Evolutionary conservation across 2,797 vertebrate genomes (phyloP).

Genomic region (Chrysocyon brachyurus): DNA sequence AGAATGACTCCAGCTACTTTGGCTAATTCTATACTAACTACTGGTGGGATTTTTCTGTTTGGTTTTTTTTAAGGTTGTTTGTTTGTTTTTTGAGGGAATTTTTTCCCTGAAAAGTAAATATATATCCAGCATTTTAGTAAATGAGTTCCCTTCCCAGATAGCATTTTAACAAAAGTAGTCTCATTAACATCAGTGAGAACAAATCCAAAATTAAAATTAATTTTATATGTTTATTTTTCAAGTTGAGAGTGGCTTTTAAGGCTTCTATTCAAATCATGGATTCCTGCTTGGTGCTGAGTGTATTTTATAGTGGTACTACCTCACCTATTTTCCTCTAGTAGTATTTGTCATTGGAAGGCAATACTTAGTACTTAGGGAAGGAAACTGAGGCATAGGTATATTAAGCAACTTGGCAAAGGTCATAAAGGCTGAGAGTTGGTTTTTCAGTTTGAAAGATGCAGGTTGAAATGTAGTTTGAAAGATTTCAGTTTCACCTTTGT

Average conservation of each 20-base stretch:
- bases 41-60: neutral
- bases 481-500: neutral
- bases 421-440: neutral
- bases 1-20: neutral
- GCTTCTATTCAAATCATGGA: neutral
- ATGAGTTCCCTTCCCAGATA: too few relatives aligned
- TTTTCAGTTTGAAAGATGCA: neutral
- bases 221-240: neutral
- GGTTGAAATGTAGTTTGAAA: too few relatives aligned
- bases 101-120: neutral
- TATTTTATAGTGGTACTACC: neutral
- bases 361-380: neutral
- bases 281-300: neutral
- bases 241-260: neutral
- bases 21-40: neutral
- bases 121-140: neutral
- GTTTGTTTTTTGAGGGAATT: neutral
- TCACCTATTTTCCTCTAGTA: neutral
- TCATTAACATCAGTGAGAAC: neutral
- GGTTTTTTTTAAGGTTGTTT: neutral
- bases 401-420: neutral
- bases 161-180: neutral
- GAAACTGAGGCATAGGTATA: neutral
- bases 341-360: neutral
- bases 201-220: neutral